Evolutionary conservation across 2,113 vertebrate genomes (phyloP), one percentile per base, ranked within the genome.

Genomic region (Cyphomyrus discorhynchus): DNA sequence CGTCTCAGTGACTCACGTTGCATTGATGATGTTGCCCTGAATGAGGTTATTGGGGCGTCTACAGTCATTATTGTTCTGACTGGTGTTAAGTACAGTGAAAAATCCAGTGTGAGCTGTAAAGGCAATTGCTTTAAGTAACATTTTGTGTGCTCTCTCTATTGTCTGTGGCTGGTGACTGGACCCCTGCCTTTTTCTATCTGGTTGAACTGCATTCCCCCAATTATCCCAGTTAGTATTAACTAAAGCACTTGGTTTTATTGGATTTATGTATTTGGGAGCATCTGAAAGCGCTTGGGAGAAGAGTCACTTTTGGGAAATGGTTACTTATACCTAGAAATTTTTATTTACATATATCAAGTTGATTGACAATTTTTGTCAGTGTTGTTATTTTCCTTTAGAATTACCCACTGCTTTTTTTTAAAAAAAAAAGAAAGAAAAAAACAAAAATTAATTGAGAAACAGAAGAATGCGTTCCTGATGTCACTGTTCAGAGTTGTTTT

Each of bases 1-100:
- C 74, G 49, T 46, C 19, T 70, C 87, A 49, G 53, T 88, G 87
- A 88, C 42, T 88, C 87, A 74, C 62, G 31, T 56, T 24, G 45
- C 82, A 46, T 42, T 80, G 74, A 80, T 80, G 74, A 42, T 42
- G 35, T 19, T 39, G 35, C 35, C 27, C 74, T 80, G 74, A 80
- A 13, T 35, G 70, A 77, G 13, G 31, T 35, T 77, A 39, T 77
- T 39, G 31, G 11, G 11, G 5, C 35, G 70, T 39, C 27, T 17
- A 62, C 7, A 66, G 70, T 77, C 70, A 77, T 77, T 77, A 17
- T 77, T 77, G 35, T 77, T 77, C 15, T 39, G 70, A 31, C 66
- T 35, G n/a, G 66, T 31, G 66, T 74, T 74, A 74, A 74, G n/a
- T 35, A 74, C 31, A 27, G 66, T 74, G 66, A 31, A 74, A 74